Evolutionary conservation across 2,888 invertebrate genomes (phyloP), one percentile per base, ranked within the genome.

Genomic region (Neuroscelio doddi): DNA sequence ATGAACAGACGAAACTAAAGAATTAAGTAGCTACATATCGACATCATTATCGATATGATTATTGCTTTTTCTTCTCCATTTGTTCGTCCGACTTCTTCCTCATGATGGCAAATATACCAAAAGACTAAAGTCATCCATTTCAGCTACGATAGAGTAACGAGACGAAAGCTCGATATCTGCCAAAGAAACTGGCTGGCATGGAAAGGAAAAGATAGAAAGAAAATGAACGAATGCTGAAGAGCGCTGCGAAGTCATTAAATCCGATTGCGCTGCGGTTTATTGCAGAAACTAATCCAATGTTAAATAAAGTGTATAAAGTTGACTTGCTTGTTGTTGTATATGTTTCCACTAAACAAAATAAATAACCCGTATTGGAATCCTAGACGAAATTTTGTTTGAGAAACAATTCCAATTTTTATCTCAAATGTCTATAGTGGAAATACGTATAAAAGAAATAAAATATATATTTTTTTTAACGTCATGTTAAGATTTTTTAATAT

Each of bases 91-190:
- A 15, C 8, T 16, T 16, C 38, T 38, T 38, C 21, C 15, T 38
- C 38, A 21, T 16, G 14, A 21, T 16, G 14, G 38, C 38, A 38
- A 38, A 38, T 21, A 38, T 16, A 38, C 38, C 38, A 38, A 32
- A 9, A 12, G 5, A 38, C 38, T 16, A 8, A 21, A 21, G 3
- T 30, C 45, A 14, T 45, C 17, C 10, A 45, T 44, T 17, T 9
- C n/a, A 14, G 46, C 17, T 15, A 41, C 30, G 59, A 59, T 59
- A 16, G 53, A 68, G 62, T 64, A 64, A 62, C 62, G 50, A 68
- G 51, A 64, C 53, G 51, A 51, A 64, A 64, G 62, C 55, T 62
- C 39, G 46, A 62, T 64, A 61, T 64, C 64, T 62, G 34, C 56
- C 46, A 53, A 41, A 36, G 56, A 52, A 58, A 51, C 63, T 39